Evolutionary conservation across 2,888 invertebrate genomes (phyloP).

Genomic region (Dynastes grantii): DNA sequence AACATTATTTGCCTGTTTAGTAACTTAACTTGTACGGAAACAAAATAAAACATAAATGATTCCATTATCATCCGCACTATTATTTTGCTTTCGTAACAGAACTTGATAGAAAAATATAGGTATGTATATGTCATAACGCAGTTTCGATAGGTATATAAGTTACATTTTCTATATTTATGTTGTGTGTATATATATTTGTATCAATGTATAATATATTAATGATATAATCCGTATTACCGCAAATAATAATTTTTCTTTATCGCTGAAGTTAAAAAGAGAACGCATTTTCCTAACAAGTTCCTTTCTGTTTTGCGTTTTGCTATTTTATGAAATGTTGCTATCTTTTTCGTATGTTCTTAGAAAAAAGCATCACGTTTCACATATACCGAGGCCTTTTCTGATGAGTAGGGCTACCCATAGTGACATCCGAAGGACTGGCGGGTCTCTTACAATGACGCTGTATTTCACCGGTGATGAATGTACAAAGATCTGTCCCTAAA

Average conservation of each 20-base stretch:
- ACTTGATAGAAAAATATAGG: constrained; percentile 44
- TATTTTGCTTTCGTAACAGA: constrained; percentile 25
- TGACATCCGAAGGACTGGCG: constrained; percentile 80
- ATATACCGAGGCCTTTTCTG: constrained; percentile 82
- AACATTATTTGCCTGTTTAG: not conserved
- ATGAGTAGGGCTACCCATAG: constrained; percentile 85
- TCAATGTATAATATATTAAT: constrained; percentile 27
- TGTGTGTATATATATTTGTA: constrained; percentile 13
- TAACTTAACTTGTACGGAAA: constrained; percentile 3
- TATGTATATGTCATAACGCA: constrained; percentile 24
- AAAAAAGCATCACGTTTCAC: constrained; percentile 68
- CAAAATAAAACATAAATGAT: constrained; percentile 12
- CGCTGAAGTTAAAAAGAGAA: constrained; percentile 10
- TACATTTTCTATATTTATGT: constrained; percentile 22
- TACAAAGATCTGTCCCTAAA: constrained; percentile 76
- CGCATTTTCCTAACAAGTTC: constrained; percentile 46
- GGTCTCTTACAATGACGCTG: constrained; percentile 82
- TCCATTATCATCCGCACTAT: constrained; percentile 20
- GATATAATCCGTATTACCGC: constrained; percentile 20
- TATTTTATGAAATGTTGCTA: constrained; percentile 29
- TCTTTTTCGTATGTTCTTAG: constrained; percentile 31
- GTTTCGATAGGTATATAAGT: constrained; percentile 12
- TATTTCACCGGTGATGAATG: constrained; percentile 83
- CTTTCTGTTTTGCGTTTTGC: constrained; percentile 15
- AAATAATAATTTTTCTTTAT: constrained; percentile 26